phyloP scores from a whole-genome alignment of 2,797 vertebrate genomes.

The Tiaroga cobitis region DNA sequence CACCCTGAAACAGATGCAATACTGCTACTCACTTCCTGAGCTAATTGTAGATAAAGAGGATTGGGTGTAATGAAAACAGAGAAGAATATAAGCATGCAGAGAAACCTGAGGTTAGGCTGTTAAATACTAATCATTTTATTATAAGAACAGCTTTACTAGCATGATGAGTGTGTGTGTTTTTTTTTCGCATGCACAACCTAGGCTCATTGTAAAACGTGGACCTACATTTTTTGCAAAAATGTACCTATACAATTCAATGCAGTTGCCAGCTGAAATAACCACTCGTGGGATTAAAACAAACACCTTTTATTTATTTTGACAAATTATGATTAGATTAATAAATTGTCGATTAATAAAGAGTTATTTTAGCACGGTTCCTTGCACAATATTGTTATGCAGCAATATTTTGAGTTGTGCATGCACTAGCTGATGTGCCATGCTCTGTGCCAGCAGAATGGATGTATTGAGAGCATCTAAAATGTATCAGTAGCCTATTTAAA shows the following conservation, averaged over 20 bases:
- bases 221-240: neutral
- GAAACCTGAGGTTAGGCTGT: neutral
- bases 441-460: neutral
- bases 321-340: neutral
- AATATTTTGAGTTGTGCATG: neutral
- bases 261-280: neutral
- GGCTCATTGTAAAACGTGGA: neutral
- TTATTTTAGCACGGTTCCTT: neutral
- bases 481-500: neutral
- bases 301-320: neutral
- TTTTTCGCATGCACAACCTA: neutral
- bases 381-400: neutral
- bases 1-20: constrained; percentile 7
- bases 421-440: neutral
- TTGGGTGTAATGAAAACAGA: neutral
- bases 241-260: neutral
- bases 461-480: neutral
- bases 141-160: neutral
- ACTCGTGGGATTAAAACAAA: neutral
- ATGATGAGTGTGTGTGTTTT: neutral
- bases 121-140: neutral
- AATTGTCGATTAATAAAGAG: neutral
- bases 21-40: constrained; percentile 3
- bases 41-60: constrained; percentile 25
- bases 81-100: neutral